phyloP scores from a whole-genome alignment of 2,888 invertebrate species.

The Nemurella pictetii region DNA sequence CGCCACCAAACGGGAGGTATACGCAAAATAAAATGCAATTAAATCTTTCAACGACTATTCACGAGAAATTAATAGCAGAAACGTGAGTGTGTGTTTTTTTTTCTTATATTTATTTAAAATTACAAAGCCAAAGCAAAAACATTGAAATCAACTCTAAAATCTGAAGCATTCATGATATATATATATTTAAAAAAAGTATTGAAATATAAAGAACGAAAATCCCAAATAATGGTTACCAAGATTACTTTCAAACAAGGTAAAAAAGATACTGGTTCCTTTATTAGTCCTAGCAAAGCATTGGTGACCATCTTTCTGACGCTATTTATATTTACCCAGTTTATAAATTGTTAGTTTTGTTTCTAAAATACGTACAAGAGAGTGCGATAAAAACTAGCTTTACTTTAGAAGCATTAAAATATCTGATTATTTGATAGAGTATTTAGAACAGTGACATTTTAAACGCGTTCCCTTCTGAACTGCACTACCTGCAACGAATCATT shows the following conservation, averaged over 20 bases:
- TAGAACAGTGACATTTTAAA: too few species aligned
- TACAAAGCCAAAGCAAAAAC: conserved; percentile 7
- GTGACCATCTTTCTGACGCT: conserved; percentile 31
- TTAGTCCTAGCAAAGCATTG: conserved; percentile 36
- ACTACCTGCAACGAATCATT: too few species aligned
- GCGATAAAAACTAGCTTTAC: too few species aligned
- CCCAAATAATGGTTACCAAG: not conserved
- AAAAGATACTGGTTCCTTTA: conserved; percentile 2
- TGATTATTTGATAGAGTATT: too few species aligned
- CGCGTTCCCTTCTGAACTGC: too few species aligned
- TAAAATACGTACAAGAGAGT: too few species aligned
- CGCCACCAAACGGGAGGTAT: not conserved
- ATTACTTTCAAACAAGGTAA: not conserved
- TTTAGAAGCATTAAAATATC: too few species aligned
- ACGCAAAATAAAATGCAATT: not conserved
- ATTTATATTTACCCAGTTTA: not conserved
- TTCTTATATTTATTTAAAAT: not conserved
- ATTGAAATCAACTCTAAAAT: conserved; percentile 3
- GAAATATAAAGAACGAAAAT: not conserved
- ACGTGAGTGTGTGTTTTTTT: not conserved
- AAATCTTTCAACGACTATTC: not conserved
- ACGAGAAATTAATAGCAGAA: not conserved
- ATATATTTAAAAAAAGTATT: not conserved
- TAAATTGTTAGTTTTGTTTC: too few species aligned
- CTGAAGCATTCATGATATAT: conserved; percentile 8